phyloP scores from a whole-genome alignment of 2,888 invertebrate species.

The Chrysolina haemoptera region DNA sequence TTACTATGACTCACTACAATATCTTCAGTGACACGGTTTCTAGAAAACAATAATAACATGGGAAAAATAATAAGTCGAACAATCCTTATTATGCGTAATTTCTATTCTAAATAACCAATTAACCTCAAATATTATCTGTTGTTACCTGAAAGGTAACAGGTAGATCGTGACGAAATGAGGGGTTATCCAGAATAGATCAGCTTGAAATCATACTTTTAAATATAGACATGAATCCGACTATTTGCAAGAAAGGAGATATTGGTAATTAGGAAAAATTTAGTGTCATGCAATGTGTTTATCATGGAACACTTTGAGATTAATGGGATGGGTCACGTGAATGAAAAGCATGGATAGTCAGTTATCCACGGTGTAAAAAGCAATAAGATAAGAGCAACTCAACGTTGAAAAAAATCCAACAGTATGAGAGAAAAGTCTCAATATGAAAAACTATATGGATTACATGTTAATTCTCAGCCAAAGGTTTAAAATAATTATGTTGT shows the following conservation, averaged over 20 bases:
- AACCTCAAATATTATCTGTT: constrained; percentile 22
- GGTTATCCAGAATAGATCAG: constrained; percentile 9
- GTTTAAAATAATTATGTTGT: too few relatives aligned
- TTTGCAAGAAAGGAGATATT: constrained; percentile 11
- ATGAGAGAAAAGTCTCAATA: too few relatives aligned
- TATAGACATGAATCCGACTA: constrained; percentile 23
- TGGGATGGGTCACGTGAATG: too few relatives aligned
- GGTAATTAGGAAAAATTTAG: constrained; percentile 3
- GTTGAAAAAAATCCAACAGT: too few relatives aligned
- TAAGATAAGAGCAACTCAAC: too few relatives aligned
- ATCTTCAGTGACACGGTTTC: constrained; percentile 18
- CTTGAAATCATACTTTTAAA: constrained; percentile 20
- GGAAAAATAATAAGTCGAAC: constrained; percentile 3
- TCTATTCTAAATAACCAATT: constrained; percentile 24
- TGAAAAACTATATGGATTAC: too few relatives aligned
- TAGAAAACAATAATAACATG: background rate
- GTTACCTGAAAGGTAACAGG: constrained; percentile 16
- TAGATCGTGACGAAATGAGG: constrained; percentile 24
- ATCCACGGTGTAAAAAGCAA: too few relatives aligned
- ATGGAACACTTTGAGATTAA: too few relatives aligned
- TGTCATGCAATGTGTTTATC: background rate
- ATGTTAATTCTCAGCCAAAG: too few relatives aligned
- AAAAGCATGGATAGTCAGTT: background rate
- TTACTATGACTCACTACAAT: constrained; percentile 8
- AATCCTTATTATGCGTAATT: background rate